A percentile compares a stretch with the other conserved stretches of the same genome.
Evolutionary conservation across 30 jellyfish, hydroid and myxozoan genomes (phyloP).

Genomic region (Morbakka virulenta): DNA sequence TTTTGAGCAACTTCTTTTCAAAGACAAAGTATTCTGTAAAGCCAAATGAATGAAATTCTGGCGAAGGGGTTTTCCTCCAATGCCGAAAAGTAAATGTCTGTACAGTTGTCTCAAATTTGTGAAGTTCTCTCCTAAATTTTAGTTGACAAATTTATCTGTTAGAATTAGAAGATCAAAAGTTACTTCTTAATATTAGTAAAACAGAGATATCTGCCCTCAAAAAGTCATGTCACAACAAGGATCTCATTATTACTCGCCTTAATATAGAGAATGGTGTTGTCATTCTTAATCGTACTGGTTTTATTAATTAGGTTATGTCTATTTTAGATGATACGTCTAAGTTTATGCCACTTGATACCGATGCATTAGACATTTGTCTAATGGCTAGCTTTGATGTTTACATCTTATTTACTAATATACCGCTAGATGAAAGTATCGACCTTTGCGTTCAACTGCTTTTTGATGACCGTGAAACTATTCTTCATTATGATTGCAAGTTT

Average conservation of each 20-base stretch:
- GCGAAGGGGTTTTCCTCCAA: too few relatives aligned
- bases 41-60: too few relatives aligned
- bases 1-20: too few relatives aligned
- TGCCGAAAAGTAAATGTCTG: too few relatives aligned
- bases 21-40: too few relatives aligned
- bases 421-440: constrained; percentile 6
- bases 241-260: constrained; percentile 12
- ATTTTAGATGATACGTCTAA: not conserved
- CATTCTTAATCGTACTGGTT: constrained; percentile 5
- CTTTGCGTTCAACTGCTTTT: not conserved
- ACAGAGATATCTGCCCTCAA: constrained; percentile 6
- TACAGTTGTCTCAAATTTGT: too few relatives aligned
- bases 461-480: not conserved
- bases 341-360: not conserved
- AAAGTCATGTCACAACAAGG: constrained; percentile 6
- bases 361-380: constrained; percentile 1
- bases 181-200: constrained; percentile 10
- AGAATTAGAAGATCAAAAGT: too few relatives aligned
- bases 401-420: not conserved
- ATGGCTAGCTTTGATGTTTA: constrained; percentile 25
- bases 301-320: not conserved
- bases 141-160: too few relatives aligned
- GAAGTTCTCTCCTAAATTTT: too few relatives aligned
- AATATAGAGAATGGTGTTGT: constrained; percentile 36
- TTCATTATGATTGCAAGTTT: not conserved